Evolutionary conservation across 2,888 invertebrate genomes (phyloP).

Genomic region (Latheticus oryzae): DNA sequence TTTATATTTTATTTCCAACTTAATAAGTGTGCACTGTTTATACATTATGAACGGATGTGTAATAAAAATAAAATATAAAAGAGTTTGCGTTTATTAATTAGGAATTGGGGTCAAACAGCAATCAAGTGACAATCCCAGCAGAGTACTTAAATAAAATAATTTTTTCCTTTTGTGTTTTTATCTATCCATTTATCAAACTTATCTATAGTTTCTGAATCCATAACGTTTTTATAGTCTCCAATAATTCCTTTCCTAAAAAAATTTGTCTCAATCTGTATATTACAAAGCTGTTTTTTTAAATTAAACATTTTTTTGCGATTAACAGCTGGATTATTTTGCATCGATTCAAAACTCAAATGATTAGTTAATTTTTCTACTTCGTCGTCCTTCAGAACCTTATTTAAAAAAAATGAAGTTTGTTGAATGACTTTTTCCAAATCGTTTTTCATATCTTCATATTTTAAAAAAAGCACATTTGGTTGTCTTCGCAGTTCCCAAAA

Average conservation of each 20-base stretch:
- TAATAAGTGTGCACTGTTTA: too few species aligned
- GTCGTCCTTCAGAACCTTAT: constrained; percentile 48
- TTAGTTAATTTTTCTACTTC: constrained; percentile 49
- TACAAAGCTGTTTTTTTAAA: constrained; percentile 59
- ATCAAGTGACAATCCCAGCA: too few species aligned
- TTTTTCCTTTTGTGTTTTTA: background rate
- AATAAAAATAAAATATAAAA: too few species aligned
- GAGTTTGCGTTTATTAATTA: too few species aligned
- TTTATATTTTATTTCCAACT: too few species aligned
- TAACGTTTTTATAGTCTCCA: constrained; percentile 14
- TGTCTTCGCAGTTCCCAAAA: constrained; percentile 56
- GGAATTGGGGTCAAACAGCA: too few species aligned
- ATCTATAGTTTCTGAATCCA: constrained; percentile 12
- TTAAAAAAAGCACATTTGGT: constrained; percentile 57
- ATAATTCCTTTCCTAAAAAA: constrained; percentile 22
- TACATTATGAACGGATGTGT: too few species aligned
- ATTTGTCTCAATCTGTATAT: constrained; percentile 47
- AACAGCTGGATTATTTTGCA: constrained; percentile 71
- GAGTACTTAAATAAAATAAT: constrained; percentile 10
- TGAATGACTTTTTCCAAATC: constrained; percentile 52
- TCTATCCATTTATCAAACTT: constrained; percentile 19
- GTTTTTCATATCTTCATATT: constrained; percentile 58
- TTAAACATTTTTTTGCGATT: constrained; percentile 66
- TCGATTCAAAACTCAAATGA: constrained; percentile 61
- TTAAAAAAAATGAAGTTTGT: constrained; percentile 53